Evolutionary conservation across 2,888 invertebrate genomes (phyloP), one percentile per base, ranked within the genome.

Genomic region (Andrena camellia): DNA sequence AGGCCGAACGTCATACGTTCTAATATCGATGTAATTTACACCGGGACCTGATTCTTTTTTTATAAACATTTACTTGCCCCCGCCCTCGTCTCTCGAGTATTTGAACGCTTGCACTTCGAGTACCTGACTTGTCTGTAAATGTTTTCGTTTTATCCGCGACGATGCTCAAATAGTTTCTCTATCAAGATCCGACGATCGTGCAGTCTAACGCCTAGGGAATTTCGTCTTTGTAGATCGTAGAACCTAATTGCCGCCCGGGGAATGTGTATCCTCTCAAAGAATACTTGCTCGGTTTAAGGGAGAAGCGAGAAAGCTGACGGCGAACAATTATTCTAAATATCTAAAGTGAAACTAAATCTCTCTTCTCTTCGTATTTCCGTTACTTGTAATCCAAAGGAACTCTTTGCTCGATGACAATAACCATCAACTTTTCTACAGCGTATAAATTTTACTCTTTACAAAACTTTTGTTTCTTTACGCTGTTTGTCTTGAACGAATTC

Each of bases 41-140:
- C 42, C 62, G 84, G 84, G 73, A 84, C 84, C 84, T 84, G 84
- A 83, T 75, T 81, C 60, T 54, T 78, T 75, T 75, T 83, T 78
- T 74, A 83, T 54, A 78, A 59, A 31, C 71, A 69, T 75, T 66
- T 57, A 63, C 83, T 60, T 78, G 57, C 33, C 63, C 60, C 42
- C 17, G 42, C 42, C 42, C 42, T 17, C 42, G 1, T 17, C 42
- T 42, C 42, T 75, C 63, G 54, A 62, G 50, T 71, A 57, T 75
- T 84, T 54, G 26, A 70, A 75, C 60, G 76, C 77, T 82, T 83
- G 83, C 67, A 78, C 81, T 78, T 71, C 76, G 69, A 54, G 85
- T 85, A 85, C 85, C 85, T 85, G 85, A 85, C 78, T 71, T 64
- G 31, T 80, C 67, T 26, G 57, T 84, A 70, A 33, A 83, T 64